Evolutionary conservation across 2,888 invertebrate genomes (phyloP).

Genomic region (Onchidella celtica): DNA sequence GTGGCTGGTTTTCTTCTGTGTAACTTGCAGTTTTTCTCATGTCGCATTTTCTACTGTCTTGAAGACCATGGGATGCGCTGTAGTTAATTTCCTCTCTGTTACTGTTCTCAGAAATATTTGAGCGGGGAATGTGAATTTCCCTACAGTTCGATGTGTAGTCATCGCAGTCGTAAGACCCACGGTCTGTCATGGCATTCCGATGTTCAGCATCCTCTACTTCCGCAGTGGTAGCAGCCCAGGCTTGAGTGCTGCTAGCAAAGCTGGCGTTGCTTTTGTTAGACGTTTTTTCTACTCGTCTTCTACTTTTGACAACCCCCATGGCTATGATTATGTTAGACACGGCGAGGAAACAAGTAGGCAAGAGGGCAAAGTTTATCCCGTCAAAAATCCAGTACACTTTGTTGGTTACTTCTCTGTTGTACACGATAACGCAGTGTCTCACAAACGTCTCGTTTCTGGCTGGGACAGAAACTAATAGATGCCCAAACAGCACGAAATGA

Average conservation of each 20-base stretch:
- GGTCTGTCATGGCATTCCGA: too few relatives aligned
- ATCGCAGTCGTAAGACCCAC: too few relatives aligned
- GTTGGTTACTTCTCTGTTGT: too few relatives aligned
- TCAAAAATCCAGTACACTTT: neutral
- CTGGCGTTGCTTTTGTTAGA: neutral
- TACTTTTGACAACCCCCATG: neutral
- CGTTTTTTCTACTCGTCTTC: neutral
- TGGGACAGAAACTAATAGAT: neutral
- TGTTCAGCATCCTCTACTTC: too few relatives aligned
- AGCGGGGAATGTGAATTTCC: too few relatives aligned
- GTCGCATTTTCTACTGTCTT: too few relatives aligned
- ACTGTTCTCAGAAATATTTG: too few relatives aligned
- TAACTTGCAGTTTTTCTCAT: too few relatives aligned
- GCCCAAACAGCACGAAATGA: neutral
- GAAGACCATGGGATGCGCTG: neutral
- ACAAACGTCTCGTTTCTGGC: neutral
- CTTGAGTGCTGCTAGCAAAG: neutral
- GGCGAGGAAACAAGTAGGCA: neutral
- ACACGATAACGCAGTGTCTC: neutral
- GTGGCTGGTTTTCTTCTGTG: too few relatives aligned
- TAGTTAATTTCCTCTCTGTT: neutral
- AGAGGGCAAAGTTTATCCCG: neutral
- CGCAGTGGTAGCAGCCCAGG: neutral
- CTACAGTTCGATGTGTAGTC: too few relatives aligned
- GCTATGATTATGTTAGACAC: constrained; percentile 10